Evolutionary conservation across 2,797 vertebrate genomes (phyloP).

Genomic region (Gastrophryne carolinensis): DNA sequence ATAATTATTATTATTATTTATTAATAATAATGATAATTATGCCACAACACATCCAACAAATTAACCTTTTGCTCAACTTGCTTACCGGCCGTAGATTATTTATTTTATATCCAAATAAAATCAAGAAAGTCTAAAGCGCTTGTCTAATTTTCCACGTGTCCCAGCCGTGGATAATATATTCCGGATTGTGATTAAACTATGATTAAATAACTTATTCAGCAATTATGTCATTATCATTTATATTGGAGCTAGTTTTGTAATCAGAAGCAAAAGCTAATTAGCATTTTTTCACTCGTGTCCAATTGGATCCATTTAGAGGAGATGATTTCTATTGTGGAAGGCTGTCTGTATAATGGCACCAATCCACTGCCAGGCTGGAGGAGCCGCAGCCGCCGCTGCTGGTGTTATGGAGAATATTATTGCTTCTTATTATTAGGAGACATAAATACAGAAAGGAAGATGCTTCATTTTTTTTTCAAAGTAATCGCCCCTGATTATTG

Average conservation of each 20-base stretch:
- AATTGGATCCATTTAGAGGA: constrained; percentile 8
- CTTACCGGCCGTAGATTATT: neutral
- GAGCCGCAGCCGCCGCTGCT: no score
- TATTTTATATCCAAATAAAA: neutral
- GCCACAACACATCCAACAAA: no score
- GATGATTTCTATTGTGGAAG: neutral
- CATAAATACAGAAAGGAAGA: neutral
- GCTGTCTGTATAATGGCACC: neutral
- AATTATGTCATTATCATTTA: constrained; percentile 28
- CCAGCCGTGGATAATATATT: constrained; percentile 10
- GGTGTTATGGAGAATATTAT: neutral
- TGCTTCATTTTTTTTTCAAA: neutral
- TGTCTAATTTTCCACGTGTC: constrained; percentile 3
- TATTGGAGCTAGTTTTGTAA: constrained; percentile 8
- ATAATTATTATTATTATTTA: no score
- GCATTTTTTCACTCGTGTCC: constrained; percentile 8
- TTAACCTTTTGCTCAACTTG: no score
- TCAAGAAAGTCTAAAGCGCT: neutral
- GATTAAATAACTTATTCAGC: constrained; percentile 36
- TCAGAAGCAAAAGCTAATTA: constrained; percentile 22
- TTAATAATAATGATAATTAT: no score
- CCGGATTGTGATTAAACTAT: constrained; percentile 18
- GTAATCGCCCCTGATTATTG: neutral
- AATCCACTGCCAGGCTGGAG: no score
- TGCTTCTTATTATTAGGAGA: neutral